Evolutionary conservation across 1,140 invertebrate species (phyloP).

Genomic region (Drosophila kohkoa): DNA sequence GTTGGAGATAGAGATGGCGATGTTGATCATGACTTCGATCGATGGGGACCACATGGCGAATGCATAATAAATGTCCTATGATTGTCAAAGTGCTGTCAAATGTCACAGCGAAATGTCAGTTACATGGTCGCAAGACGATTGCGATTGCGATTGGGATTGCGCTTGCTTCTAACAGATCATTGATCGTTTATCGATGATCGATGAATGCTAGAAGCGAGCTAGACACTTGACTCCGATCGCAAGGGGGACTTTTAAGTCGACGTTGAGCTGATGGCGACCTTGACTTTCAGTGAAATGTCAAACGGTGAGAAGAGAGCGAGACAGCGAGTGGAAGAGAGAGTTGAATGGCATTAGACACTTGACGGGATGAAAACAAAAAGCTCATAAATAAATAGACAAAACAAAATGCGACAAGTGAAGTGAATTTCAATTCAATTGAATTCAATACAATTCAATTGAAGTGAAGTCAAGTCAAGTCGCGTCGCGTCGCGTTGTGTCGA

Average conservation of each 20-base stretch:
- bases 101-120: constrained; percentile 68
- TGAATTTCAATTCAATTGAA: constrained; percentile 6
- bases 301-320: not conserved
- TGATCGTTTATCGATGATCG: constrained; percentile 35
- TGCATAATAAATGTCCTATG: constrained; percentile 72
- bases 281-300: constrained; percentile 71
- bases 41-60: constrained; percentile 35
- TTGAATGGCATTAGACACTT: constrained; percentile 28
- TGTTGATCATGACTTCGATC: not conserved
- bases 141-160: constrained; percentile 15
- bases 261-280: constrained; percentile 41
- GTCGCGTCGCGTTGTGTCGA: not conserved
- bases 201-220: constrained; percentile 37
- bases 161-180: constrained; percentile 28
- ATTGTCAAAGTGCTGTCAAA: constrained; percentile 65
- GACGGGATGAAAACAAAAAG: constrained; percentile 43
- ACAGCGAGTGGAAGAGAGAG: not conserved
- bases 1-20: not conserved
- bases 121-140: constrained; percentile 50
- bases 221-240: constrained; percentile 44
- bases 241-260: constrained; percentile 5
- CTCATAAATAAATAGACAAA: constrained; percentile 44
- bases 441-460: constrained; percentile 1
- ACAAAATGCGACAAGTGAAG: constrained; percentile 37
- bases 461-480: not conserved